Evolutionary conservation across 2,797 vertebrate species (phyloP), one percentile per base, ranked within the genome.

Genomic region (Setipinna tenuifilis): DNA sequence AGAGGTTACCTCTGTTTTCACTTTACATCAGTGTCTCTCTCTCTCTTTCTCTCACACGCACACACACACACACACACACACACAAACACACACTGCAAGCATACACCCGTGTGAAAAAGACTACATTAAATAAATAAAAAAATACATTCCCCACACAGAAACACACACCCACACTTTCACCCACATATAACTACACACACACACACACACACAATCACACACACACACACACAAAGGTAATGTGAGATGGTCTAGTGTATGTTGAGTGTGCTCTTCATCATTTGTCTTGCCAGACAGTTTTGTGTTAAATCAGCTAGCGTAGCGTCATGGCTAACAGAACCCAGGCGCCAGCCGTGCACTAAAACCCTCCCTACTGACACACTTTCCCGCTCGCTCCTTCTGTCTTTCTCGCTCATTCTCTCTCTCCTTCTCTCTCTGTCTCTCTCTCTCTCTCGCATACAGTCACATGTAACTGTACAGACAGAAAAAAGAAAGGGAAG

Each of bases 1-100:
- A 93, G 90, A 91, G 91, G 92, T 89, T 86, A 89, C 0, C 68
- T 58, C 87, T 89, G 87, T 88, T 87, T 84, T 81, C 68, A 88
- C 86, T 80, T 86, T 88, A 90, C 92, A 91, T 89, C 87, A 46
- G 58, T 88, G 83, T 85, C 44, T 19, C 17, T 61, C 48, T 87
- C 61, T 81, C 16, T 82, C 28, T 17, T 59, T 82, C 48, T 80
- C 17, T 21, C 57, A 17, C 82, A 50, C 58, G n/a, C 84, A 85
- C 83, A 83, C 31, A n/a, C 48, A 35, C 82, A 12, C 62, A 75
- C 82, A 21, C 54, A 44, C 16, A 21, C 28, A 17, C 54, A 65
- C 16, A 62, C 84, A 65, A 25, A 28, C 31, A 31, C 57, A 28
- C 82, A 71, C 28, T 35, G 28, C 68, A 75, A 83, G 46, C 48